Percentiles rank a stretch among this genome's conserved stretches.
Evolutionary conservation across 2,113 vertebrate species (phyloP).

Genomic region (Antigone vipio): DNA sequence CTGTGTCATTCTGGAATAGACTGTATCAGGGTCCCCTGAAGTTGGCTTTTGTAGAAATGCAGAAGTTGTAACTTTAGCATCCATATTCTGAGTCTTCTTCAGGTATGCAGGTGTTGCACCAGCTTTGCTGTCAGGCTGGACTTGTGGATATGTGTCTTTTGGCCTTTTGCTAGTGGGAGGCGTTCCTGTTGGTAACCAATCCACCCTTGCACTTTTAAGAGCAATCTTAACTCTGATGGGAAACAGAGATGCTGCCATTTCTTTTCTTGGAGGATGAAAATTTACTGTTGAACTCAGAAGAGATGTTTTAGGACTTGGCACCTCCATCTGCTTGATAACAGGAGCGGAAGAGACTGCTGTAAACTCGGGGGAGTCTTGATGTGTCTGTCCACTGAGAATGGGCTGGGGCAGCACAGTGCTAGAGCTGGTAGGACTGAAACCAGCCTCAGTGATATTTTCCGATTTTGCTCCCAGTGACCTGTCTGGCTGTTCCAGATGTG

Average conservation of each 20-base stretch:
- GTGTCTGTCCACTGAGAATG: background rate
- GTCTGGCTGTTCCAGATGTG: background rate
- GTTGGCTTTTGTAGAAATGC: background rate
- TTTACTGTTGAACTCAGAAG: fast-evolving
- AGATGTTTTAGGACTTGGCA: background rate
- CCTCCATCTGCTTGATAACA: background rate
- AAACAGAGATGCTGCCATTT: background rate
- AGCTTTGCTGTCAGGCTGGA: background rate
- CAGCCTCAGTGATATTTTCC: background rate
- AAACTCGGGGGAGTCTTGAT: fast-evolving
- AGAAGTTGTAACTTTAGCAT: background rate
- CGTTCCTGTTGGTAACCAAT: background rate
- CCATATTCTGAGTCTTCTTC: background rate
- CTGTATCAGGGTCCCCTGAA: background rate
- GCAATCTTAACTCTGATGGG: background rate
- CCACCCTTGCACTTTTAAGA: background rate
- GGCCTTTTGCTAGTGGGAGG: background rate
- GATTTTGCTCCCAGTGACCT: background rate
- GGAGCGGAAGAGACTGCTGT: background rate
- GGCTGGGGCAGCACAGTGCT: background rate
- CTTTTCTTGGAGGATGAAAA: background rate
- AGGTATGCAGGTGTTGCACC: background rate
- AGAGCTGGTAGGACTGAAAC: background rate
- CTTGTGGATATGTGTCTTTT: background rate
- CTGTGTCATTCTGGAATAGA: background rate